Conservation (phyloP, 2,888 invertebrate species). For the Epinotia nisella region DNA sequence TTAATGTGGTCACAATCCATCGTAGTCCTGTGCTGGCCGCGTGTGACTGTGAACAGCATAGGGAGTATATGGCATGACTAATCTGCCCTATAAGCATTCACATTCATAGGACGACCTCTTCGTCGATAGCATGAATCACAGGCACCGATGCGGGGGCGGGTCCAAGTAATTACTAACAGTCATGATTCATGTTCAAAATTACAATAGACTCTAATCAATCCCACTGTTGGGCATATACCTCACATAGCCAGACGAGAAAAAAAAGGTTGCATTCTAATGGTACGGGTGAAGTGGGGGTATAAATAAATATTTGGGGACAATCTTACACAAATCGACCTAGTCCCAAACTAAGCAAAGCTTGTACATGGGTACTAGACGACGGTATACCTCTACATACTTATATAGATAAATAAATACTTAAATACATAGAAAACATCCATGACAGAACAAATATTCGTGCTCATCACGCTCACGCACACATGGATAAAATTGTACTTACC, state of each 20-base stretch:
- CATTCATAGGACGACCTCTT: conserved; percentile 66
- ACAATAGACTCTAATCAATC: not conserved
- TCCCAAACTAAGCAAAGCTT: no score
- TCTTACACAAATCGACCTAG: no score
- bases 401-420: no score
- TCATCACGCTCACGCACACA: no score
- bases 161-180: conserved; percentile 12
- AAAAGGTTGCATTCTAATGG: no score
- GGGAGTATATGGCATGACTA: conserved; percentile 72
- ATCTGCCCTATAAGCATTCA: conserved; percentile 75
- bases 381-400: no score
- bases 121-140: conserved; percentile 66
- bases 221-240: not conserved
- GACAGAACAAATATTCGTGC: no score
- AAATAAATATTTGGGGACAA: no score
- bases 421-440: no score
- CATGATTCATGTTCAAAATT: conserved; percentile 6
- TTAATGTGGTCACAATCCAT: conserved; percentile 55
- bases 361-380: no score
- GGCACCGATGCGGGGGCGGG: conserved; percentile 40
- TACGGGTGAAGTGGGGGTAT: no score
- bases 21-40: conserved; percentile 65
- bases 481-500: no score
- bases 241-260: not conserved
- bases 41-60: conserved; percentile 77